phyloP scores from a whole-genome alignment of 1,140 invertebrate species.

The Plutomurus gul region DNA sequence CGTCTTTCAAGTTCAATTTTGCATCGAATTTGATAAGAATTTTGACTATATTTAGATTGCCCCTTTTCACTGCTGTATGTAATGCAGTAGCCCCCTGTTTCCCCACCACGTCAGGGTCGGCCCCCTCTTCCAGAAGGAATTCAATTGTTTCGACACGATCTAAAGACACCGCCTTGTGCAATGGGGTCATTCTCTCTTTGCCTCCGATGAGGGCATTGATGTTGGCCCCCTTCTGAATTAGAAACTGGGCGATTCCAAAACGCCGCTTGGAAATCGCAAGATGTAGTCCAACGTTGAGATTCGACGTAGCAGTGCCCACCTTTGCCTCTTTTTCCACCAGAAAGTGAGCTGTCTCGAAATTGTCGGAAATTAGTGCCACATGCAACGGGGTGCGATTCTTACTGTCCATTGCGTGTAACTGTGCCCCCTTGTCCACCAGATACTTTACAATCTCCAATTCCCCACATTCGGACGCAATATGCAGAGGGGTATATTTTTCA shows the following conservation, averaged over 20 bases:
- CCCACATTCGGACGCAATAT: background rate
- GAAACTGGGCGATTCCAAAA: background rate
- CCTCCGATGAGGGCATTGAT: background rate
- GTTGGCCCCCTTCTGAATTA: background rate
- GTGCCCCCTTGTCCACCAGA: background rate
- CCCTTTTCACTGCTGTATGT: background rate
- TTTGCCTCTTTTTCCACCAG: background rate
- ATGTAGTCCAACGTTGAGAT: background rate
- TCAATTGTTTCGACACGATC: background rate
- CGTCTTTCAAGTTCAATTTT: background rate
- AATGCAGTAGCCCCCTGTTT: background rate
- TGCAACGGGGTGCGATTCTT: background rate
- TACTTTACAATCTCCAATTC: background rate
- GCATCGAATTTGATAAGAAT: background rate
- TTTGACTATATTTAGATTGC: background rate
- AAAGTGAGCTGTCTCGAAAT: background rate
- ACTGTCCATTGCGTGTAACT: background rate
- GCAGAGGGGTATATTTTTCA: background rate
- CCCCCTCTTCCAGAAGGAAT: background rate
- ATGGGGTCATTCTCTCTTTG: background rate
- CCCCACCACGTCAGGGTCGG: background rate
- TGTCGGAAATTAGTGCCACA: background rate
- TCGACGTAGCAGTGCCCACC: background rate
- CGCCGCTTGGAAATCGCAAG: background rate
- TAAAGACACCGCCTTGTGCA: background rate